Conservation (phyloP, 2,113 vertebrate genomes). For the Ceratotherium simum region DNA sequence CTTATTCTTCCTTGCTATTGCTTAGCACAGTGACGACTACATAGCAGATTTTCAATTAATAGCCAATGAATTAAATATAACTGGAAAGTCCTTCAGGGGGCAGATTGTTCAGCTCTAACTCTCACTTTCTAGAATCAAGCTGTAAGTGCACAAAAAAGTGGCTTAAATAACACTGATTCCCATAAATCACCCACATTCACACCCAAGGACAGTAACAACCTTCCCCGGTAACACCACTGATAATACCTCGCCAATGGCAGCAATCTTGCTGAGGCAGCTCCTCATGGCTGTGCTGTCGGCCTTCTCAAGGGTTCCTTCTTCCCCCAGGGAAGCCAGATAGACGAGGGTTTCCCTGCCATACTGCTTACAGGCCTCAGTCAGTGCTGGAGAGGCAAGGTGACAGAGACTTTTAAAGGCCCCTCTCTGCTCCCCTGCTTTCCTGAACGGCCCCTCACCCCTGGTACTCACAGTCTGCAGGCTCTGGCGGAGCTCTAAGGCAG, state of each 20-base stretch:
- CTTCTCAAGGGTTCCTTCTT: slow-evolving; percentile 75
- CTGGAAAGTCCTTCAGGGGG: not conserved
- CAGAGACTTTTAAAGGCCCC: not conserved
- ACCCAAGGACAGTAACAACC: not conserved
- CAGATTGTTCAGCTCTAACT: not conserved
- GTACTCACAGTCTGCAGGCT: slow-evolving; percentile 94
- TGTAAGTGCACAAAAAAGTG: not conserved
- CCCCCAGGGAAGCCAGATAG: slow-evolving; percentile 91
- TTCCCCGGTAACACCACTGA: slow-evolving; percentile 39
- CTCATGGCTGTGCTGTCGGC: slow-evolving; percentile 85
- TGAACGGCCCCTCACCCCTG: rapidly evolving
- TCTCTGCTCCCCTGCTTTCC: too few species aligned
- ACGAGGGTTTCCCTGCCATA: slow-evolving; percentile 91
- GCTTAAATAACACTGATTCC: not conserved
- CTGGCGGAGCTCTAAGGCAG: slow-evolving; percentile 93
- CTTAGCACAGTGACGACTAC: not conserved
- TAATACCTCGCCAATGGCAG: slow-evolving; percentile 90
- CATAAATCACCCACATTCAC: not conserved
- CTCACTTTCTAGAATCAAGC: not conserved
- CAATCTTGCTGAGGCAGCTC: slow-evolving; percentile 87
- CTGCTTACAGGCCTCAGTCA: slow-evolving; percentile 91
- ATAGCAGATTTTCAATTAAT: not conserved
- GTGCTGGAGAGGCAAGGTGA: slow-evolving; percentile 84
- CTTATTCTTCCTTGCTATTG: not conserved
- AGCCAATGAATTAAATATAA: not conserved